Evolutionary conservation across 1,140 invertebrate species (phyloP).

Genomic region (Odontomachus brunneus): DNA sequence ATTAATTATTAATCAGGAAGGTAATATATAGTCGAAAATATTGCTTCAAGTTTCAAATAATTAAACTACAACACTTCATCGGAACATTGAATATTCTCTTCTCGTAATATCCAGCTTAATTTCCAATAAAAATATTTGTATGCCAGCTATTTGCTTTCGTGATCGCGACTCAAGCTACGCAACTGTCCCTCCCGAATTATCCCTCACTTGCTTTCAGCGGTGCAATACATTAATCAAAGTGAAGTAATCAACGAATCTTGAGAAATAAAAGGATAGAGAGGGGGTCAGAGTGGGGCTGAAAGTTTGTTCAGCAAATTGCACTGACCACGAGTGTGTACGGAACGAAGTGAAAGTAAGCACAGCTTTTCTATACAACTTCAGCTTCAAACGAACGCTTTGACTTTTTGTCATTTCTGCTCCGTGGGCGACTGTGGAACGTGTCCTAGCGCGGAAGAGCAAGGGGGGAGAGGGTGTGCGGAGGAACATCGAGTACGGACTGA

Average conservation of each 20-base stretch:
- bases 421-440: slow-evolving; percentile 45
- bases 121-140: too few relatives aligned
- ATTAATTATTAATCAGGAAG: too few relatives aligned
- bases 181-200: too few relatives aligned
- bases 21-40: too few relatives aligned
- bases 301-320: slow-evolving; percentile 51
- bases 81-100: too few relatives aligned
- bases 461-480: slow-evolving; percentile 6
- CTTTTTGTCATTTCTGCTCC: slow-evolving; percentile 29
- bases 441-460: slow-evolving; percentile 18
- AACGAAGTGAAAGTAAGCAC: slow-evolving; percentile 48
- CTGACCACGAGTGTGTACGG: slow-evolving; percentile 32
- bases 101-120: too few relatives aligned
- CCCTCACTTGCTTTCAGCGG: too few relatives aligned
- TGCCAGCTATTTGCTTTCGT: too few relatives aligned
- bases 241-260: not conserved
- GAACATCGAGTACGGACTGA: slow-evolving; percentile 33
- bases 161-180: too few relatives aligned
- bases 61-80: too few relatives aligned
- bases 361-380: slow-evolving; percentile 43
- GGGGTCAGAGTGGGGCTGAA: not conserved
- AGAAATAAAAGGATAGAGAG: not conserved
- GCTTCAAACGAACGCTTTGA: slow-evolving; percentile 38
- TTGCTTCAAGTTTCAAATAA: too few relatives aligned
- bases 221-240: not conserved